Conservation (phyloP, 1,140 invertebrate species). For the Chymomyza costata region DNA sequence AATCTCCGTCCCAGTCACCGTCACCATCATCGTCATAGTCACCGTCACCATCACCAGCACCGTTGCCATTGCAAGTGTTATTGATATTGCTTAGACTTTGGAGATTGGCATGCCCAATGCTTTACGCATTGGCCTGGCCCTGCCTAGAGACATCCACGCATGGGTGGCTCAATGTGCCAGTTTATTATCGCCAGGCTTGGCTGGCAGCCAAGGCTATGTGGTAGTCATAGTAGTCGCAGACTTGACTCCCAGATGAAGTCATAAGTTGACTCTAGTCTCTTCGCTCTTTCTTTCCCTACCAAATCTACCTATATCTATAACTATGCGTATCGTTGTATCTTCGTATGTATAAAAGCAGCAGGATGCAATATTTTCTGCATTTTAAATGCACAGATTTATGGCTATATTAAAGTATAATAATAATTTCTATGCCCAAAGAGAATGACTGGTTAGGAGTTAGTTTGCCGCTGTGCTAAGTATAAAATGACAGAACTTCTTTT, state of each 20-base stretch:
- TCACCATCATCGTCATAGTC: slow-evolving; percentile 30
- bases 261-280: slow-evolving; percentile 43
- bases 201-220: too few species aligned
- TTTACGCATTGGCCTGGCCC: not conserved
- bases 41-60: not conserved
- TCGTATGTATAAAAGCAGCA: slow-evolving; percentile 36
- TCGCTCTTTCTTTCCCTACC: slow-evolving; percentile 1
- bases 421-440: slow-evolving; percentile 70
- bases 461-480: slow-evolving; percentile 13
- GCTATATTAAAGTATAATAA: slow-evolving; percentile 71
- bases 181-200: slow-evolving; percentile 15
- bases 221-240: slow-evolving; percentile 36
- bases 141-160: slow-evolving; percentile 38
- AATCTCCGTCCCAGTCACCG: too few species aligned
- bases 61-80: slow-evolving; percentile 56
- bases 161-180: slow-evolving; percentile 48
- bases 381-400: slow-evolving; percentile 69
- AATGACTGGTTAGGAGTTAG: slow-evolving; percentile 54
- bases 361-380: slow-evolving; percentile 59
- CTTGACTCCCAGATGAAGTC: slow-evolving; percentile 73
- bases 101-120: slow-evolving; percentile 28
- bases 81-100: slow-evolving; percentile 61
- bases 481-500: slow-evolving; percentile 26
- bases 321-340: too few species aligned
- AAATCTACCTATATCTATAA: not conserved